These are phyloP conservation scores for Hyles lineata DNA, from an alignment of 2,888 invertebrate species.

Conservation along the genomic window DNA sequence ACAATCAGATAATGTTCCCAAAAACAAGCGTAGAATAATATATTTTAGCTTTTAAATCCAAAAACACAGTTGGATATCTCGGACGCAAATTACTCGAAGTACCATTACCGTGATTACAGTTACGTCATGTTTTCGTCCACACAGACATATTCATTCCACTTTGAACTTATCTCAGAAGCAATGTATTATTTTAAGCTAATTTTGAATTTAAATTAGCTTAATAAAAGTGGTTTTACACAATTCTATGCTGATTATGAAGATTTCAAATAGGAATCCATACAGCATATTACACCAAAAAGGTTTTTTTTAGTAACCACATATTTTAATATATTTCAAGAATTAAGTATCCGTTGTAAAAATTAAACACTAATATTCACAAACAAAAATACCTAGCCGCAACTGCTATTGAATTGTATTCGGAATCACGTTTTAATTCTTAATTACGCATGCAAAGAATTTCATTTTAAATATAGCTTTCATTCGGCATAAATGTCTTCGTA, in stretches of 20 bases:
- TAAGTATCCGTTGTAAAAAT: no score
- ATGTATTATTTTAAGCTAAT: neutral
- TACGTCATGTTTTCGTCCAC: neutral
- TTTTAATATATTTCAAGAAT: no score
- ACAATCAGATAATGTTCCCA: neutral
- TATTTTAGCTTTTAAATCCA: neutral
- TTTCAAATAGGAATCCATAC: no score
- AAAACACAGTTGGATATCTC: constrained; percentile 4
- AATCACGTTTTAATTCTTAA: neutral
- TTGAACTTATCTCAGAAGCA: neutral
- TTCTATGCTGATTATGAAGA: no score
- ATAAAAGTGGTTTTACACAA: no score
- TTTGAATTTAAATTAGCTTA: no score
- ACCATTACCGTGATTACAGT: constrained; percentile 20
- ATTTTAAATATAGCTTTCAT: neutral
- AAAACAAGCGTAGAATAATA: neutral
- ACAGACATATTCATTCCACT: neutral
- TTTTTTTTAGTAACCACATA: no score
- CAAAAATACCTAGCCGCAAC: no score
- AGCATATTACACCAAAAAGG: no score
- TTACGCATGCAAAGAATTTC: neutral
- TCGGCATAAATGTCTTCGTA: neutral
- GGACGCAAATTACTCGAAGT: constrained; percentile 4
- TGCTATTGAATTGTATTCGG: no score
- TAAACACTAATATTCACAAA: no score